Base-by-base conservation (phyloP, 2,888 invertebrate species). In the Coleophora deauratella region DNA sequence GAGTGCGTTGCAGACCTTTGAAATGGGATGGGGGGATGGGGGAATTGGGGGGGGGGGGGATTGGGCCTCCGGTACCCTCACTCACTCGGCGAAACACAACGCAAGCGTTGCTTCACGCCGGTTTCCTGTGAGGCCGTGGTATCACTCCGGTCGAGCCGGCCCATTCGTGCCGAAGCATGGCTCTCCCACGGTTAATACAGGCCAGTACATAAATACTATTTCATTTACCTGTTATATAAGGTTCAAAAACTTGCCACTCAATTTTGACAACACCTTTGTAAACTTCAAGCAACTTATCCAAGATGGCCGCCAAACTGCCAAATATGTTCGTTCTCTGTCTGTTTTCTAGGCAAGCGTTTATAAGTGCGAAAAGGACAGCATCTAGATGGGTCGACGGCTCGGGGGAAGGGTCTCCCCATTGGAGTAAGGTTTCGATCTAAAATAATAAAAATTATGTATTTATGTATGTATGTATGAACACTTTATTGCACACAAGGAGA, bases 391-490 rank as follows among this genome's bases (percentile, higher is more conserved):
- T 8, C 0, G 46, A 43, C 0, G 45, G 27, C 0, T 35, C n/a
- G 1, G 44, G 44, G 4, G 46, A 10, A 0, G 50, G 44, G 13
- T 55, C 49, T 3, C 45, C 41, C 67, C 68, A 69, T n/a, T 43
- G 40, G 10, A 59, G 42, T 14, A 69, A 33, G 0, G 61, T 62
- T 14, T 64, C 56, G 0, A 69, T 42, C 70, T 71, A 45, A 58
- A 27, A 27, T 31, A 31, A 31, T 4, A n/a, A 9, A 8, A 31
- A 31, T 9, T 9, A 28, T 9, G n/a, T n/a, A 21, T 21, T 21
- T 4, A 21, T 21, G 3, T 4, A 28, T 28, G 7, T 28, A 28
- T 10, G n/a, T n/a, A n/a, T n/a, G n/a, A n/a, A n/a, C n/a, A n/a
- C n/a, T n/a, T n/a, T n/a, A n/a, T n/a, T n/a, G n/a, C n/a, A n/a